phyloP scores from a whole-genome alignment of 2,113 vertebrate species.

The Varanus komodoensis region DNA sequence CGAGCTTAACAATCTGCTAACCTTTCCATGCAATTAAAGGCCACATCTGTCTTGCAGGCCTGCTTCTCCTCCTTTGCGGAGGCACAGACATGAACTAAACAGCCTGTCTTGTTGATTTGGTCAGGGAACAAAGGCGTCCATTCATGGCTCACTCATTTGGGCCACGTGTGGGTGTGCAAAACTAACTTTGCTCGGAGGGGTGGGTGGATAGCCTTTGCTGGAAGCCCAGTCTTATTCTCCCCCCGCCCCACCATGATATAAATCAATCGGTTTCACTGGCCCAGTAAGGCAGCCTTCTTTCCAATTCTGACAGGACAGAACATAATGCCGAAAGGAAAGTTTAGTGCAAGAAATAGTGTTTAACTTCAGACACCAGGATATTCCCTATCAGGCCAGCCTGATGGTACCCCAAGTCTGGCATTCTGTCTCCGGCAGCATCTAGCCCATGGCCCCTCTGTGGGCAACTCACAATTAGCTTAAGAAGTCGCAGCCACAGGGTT shows the following conservation, averaged over 20 bases:
- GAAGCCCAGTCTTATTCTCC: conserved; percentile 49
- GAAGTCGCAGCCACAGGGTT: not conserved
- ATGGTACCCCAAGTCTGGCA: not conserved
- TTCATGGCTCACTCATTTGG: conserved; percentile 77
- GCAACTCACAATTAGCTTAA: not conserved
- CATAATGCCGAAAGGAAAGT: conserved; percentile 22
- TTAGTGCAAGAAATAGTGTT: not conserved
- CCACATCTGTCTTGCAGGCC: conserved; percentile 86
- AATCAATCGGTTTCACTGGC: conserved; percentile 78
- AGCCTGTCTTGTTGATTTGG: conserved; percentile 80
- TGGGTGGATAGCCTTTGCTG: conserved; percentile 75
- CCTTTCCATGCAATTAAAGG: conserved; percentile 85
- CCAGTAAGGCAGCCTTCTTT: conserved; percentile 71
- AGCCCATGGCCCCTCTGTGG: not conserved
- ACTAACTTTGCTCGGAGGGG: conserved; percentile 36
- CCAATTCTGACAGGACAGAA: conserved; percentile 13
- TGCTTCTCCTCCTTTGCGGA: conserved; percentile 71
- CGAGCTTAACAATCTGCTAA: conserved; percentile 82
- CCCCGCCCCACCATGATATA: conserved; percentile 64
- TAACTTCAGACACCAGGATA: not conserved
- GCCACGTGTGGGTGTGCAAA: conserved; percentile 52
- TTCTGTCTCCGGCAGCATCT: not conserved
- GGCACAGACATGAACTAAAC: conserved; percentile 85
- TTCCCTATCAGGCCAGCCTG: not conserved
- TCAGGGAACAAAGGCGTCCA: conserved; percentile 80